Base-by-base conservation (phyloP, 2,888 invertebrate species). In the Leptinotarsa tumamoca region DNA sequence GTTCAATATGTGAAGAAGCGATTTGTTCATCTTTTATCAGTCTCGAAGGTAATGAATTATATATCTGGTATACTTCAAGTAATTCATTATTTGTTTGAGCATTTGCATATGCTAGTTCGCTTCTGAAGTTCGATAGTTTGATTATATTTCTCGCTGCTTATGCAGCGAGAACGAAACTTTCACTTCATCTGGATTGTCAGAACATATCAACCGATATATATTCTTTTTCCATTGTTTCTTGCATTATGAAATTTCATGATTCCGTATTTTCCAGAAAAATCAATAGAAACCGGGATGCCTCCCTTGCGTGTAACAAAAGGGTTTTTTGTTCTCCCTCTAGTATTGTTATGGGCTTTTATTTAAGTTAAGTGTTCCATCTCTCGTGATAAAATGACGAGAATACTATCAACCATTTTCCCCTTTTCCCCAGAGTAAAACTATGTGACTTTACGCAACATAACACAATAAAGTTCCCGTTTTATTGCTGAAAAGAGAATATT, bases 311-410 rank as follows among this genome's bases (percentile, higher is more conserved):
- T 18, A 63, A 63, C 63, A 63, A 63, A 63, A 63, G 63, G 21
- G 43, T 63, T 63, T 61, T 63, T n/a, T 63, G 63, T 63, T 43
- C 63, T 63, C 43, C 63, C 63, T 63, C 43, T 33, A 63, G 63
- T 63, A 63, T 63, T 63, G 63, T 63, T 63, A 63, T 33, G 63
- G 33, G 33, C 63, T 63, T 63, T 63, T 63, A 63, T 63, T 63
- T n/a, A n/a, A 63, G 63, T 63, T 63, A 63, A 63, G 63, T 17
- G 63, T 63, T 43, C 63, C n/a, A 63, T 63, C 43, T n/a, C n/a
- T n/a, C 1, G 33, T 18, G 63, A 63, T 63, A 43, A 63, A 63
- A 63, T 63, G 63, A 63, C 63, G 63, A 43, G 43, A 63, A 63
- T 63, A 63, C 63, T 63, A 63, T 63, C 43, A 63, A 33, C 17